phyloP scores from a whole-genome alignment of 1,140 invertebrate genomes.

The Lordiphosa stackelbergi region DNA sequence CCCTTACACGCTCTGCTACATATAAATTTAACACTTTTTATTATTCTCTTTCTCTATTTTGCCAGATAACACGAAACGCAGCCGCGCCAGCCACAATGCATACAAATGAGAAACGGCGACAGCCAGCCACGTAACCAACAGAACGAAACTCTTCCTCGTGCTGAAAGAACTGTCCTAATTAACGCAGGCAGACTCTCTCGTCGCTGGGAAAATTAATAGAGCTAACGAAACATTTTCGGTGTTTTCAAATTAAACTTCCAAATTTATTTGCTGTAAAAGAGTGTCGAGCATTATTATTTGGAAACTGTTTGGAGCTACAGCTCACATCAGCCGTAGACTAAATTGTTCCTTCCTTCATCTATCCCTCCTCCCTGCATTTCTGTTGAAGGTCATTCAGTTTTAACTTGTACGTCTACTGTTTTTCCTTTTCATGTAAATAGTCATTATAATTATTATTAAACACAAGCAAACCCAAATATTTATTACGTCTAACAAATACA shows the following conservation, averaged over 20 bases:
- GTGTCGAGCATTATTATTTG: constrained; percentile 15
- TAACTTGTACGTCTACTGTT: no score
- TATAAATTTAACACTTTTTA: constrained; percentile 34
- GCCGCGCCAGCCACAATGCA: constrained; percentile 25
- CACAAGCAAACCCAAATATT: constrained; percentile 36
- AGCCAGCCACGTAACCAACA: constrained; percentile 26
- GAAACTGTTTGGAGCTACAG: constrained; percentile 8
- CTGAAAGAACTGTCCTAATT: constrained; percentile 39
- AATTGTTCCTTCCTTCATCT: constrained; percentile 13
- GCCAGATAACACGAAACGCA: constrained; percentile 22
- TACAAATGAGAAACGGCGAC: constrained; percentile 33
- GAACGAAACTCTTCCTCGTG: constrained; percentile 3
- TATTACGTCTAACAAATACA: constrained; percentile 52
- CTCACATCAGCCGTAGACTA: constrained; percentile 16
- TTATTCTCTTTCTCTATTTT: constrained; percentile 16
- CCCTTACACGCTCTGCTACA: background rate
- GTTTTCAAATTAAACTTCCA: constrained; percentile 61
- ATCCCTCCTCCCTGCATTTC: constrained; percentile 34
- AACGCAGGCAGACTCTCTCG: constrained; percentile 29
- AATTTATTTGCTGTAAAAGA: constrained; percentile 65
- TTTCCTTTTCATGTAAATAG: constrained; percentile 52
- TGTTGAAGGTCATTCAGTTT: constrained; percentile 17
- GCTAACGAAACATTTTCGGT: constrained; percentile 32
- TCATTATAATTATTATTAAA: constrained; percentile 66
- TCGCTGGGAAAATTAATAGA: constrained; percentile 49